phyloP scores from a whole-genome alignment of 2,113 vertebrate species.

The Gobius niger region DNA sequence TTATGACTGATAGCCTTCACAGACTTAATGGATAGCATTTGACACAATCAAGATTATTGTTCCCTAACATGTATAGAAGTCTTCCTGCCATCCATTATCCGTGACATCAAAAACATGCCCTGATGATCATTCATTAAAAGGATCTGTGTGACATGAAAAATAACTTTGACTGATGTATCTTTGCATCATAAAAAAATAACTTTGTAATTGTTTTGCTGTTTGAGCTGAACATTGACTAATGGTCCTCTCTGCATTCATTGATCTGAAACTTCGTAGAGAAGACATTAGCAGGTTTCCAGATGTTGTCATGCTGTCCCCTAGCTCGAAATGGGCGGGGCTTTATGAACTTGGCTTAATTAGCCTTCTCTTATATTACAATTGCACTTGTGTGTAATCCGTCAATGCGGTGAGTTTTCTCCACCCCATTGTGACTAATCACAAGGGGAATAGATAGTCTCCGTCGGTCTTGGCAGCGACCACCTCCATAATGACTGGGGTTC shows the following conservation, averaged over 20 bases:
- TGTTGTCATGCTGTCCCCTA: neutral
- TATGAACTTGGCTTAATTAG: slow-evolving; percentile 37
- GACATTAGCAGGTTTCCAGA: slow-evolving; percentile 12
- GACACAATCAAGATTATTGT: neutral
- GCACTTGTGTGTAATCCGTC: slow-evolving; percentile 46
- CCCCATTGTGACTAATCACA: slow-evolving; percentile 69
- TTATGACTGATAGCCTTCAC: too few relatives aligned
- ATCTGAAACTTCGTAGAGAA: neutral
- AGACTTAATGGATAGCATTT: neutral
- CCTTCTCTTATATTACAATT: slow-evolving; percentile 33
- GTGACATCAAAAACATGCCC: neutral
- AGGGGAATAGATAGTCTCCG: slow-evolving; percentile 64
- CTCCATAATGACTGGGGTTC: slow-evolving; percentile 86
- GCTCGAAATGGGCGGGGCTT: slow-evolving; percentile 4
- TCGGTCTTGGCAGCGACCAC: slow-evolving; percentile 69
- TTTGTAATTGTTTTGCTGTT: slow-evolving; percentile 8
- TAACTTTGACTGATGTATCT: slow-evolving; percentile 5
- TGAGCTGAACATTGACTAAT: neutral
- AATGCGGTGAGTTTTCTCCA: slow-evolving; percentile 43
- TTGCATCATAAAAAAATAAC: neutral
- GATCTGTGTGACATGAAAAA: neutral
- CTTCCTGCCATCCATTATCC: neutral
- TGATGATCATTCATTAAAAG: slow-evolving; percentile 3
- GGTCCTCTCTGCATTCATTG: neutral
- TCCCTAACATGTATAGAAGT: neutral